Evolutionary conservation across 2,888 invertebrate species (phyloP).

Genomic region (Dasysyrphus albostriatus): DNA sequence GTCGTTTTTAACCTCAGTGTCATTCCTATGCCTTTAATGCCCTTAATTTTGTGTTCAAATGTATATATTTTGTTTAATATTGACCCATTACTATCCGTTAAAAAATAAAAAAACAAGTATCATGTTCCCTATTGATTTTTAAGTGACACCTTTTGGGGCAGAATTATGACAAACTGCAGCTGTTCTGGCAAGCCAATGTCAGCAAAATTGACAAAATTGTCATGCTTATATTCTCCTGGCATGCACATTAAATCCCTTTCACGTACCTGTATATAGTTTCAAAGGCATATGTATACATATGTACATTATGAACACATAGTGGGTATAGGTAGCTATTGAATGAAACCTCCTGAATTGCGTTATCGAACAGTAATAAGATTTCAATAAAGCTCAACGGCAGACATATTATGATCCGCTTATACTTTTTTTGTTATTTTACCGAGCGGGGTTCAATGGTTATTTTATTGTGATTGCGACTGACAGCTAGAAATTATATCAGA

Average conservation of each 20-base stretch:
- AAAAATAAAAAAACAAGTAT: no score
- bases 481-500: constrained; percentile 46
- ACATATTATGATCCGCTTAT: constrained; percentile 19
- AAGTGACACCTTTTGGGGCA: neutral
- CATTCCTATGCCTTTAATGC: no score
- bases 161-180: neutral
- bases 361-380: constrained; percentile 11
- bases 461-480: constrained; percentile 17
- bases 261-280: no score
- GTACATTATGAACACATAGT: no score
- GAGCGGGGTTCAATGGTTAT: neutral
- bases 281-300: no score
- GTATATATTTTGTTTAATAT: no score
- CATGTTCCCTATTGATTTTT: neutral
- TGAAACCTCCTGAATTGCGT: neutral
- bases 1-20: no score
- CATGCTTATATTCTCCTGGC: constrained; percentile 11
- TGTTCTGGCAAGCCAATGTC: neutral
- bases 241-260: constrained; percentile 3
- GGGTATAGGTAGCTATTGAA: neutral
- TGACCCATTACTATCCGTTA: no score
- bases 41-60: no score
- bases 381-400: constrained; percentile 23
- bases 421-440: neutral
- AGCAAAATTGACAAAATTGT: constrained; percentile 8